Evolutionary conservation across 2,888 invertebrate species (phyloP), one percentile per base, ranked within the genome.

Genomic region (Margaritifera margaritifera): DNA sequence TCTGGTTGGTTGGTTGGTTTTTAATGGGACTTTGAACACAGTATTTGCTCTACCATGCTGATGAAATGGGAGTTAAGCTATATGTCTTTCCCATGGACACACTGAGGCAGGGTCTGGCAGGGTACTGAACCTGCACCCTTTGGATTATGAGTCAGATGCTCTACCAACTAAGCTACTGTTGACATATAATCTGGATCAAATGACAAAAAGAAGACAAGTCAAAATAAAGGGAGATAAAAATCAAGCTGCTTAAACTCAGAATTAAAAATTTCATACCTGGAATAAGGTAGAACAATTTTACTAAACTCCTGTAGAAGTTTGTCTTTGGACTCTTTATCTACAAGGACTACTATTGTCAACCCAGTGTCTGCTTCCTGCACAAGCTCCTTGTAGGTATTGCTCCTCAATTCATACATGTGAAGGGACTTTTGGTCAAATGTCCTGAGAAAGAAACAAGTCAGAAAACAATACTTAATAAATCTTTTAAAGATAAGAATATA

Each of bases 351-450:
- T 72, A 99, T 93, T 0, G 98, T 98, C 4, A 98, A 97, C 0
- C 99, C 99, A 0, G 98, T 98, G 89, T 97, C 97, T 73, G 97
- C 91, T 68, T 98, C 91, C 62, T 97, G 93, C 62, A 99, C 95
- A 80, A 99, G 92, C 67, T 97, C 97, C 87, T 97, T 96, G 89
- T 97, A 99, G 71, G 97, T 97, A 91, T 98, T 98, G 2, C 95
- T 95, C 60, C 97, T 92, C 66, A 99, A 91, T 89, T 99, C 98
- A 88, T 98, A 97, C 64, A 99, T 64, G 57, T 87, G 83, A 52
- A 89, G 75, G 4, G 81, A 85, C 61, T 86, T 83, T 56, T 81
- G 79, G 67, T 82, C 81, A 53, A 74, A 71, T 25, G 83, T 80
- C 66, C 86, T 85, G 79, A 2, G 74, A 72, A 53, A 24, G 27